These are phyloP conservation scores for Tokudaia muenninki DNA, from an alignment of 2,797 vertebrate species.

Conservation along the genomic window DNA sequence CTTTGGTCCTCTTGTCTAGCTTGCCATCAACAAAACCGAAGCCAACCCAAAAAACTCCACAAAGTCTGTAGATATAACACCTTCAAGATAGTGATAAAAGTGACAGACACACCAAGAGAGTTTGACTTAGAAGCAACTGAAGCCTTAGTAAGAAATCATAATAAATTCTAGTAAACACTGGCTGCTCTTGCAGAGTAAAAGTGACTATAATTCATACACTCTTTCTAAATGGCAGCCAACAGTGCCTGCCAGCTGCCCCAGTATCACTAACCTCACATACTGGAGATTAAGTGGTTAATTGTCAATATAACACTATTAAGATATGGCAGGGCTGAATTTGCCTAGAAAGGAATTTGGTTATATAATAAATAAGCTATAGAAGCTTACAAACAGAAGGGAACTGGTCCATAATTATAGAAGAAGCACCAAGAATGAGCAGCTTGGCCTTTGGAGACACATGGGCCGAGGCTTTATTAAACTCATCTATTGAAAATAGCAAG, in stretches of 20 bases:
- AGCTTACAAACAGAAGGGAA: constrained; percentile 96
- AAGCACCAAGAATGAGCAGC: constrained; percentile 33
- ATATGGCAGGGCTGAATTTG: constrained; percentile 91
- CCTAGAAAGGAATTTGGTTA: constrained; percentile 94
- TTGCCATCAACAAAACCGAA: not conserved
- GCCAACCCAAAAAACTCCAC: not conserved
- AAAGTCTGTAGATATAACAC: not conserved
- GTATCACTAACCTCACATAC: not conserved
- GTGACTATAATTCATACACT: not conserved
- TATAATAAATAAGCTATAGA: constrained; percentile 89
- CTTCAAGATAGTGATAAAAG: not conserved
- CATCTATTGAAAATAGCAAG: constrained; percentile 66
- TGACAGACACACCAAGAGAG: not conserved
- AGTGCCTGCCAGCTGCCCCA: not conserved
- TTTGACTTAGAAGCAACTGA: not conserved
- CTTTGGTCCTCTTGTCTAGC: not conserved
- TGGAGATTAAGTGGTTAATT: not conserved
- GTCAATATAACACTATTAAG: constrained; percentile 93
- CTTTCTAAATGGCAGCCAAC: not conserved
- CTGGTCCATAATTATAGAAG: constrained; percentile 92
- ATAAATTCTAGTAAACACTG: not conserved
- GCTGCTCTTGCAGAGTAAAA: not conserved
- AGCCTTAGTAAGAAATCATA: not conserved
- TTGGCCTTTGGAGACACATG: not conserved
- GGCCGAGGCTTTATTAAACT: constrained; percentile 30